Percentiles rank a stretch among this genome's conserved stretches.
phyloP scores from a whole-genome alignment of 2,888 invertebrate species.

The Leptinotarsa juncta region DNA sequence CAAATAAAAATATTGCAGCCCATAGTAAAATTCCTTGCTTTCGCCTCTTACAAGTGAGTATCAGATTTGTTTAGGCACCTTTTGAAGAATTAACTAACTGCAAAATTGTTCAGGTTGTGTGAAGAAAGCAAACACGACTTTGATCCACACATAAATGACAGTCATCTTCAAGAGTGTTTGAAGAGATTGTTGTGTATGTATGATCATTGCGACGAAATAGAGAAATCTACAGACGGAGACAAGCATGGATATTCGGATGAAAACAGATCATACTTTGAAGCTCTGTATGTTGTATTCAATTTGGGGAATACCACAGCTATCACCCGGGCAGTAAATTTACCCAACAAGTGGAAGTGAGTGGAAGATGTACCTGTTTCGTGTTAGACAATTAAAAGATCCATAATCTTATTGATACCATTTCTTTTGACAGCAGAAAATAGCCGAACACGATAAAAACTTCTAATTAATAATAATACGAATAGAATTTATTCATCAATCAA shows the following conservation, averaged over 20 bases:
- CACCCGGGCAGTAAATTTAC: slow-evolving; percentile 67
- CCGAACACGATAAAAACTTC: too few relatives aligned
- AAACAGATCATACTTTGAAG: slow-evolving; percentile 72
- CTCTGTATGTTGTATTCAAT: slow-evolving; percentile 76
- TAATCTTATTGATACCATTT: too few relatives aligned
- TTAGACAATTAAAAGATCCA: background rate
- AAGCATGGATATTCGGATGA: slow-evolving; percentile 50
- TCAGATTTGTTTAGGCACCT: background rate
- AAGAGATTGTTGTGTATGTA: slow-evolving; percentile 74
- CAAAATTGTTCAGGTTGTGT: slow-evolving; percentile 62
- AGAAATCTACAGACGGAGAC: slow-evolving; percentile 34
- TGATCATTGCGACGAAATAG: slow-evolving; percentile 64
- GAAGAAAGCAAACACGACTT: slow-evolving; percentile 70
- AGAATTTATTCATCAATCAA: too few relatives aligned
- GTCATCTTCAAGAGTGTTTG: slow-evolving; percentile 78
- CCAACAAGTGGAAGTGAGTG: slow-evolving; percentile 65
- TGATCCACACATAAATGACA: slow-evolving; percentile 77
- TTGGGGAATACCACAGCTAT: slow-evolving; percentile 72
- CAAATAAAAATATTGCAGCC: slow-evolving; percentile 76
- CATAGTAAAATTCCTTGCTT: slow-evolving; percentile 80
- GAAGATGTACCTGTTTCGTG: background rate
- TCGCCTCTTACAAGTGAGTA: slow-evolving; percentile 75
- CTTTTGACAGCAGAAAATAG: too few relatives aligned
- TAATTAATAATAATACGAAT: too few relatives aligned
- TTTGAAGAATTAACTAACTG: background rate